Percentiles rank a stretch among this genome's conserved stretches.
Conservation (phyloP, 1,140 invertebrate species). For the Asobara japonica region DNA sequence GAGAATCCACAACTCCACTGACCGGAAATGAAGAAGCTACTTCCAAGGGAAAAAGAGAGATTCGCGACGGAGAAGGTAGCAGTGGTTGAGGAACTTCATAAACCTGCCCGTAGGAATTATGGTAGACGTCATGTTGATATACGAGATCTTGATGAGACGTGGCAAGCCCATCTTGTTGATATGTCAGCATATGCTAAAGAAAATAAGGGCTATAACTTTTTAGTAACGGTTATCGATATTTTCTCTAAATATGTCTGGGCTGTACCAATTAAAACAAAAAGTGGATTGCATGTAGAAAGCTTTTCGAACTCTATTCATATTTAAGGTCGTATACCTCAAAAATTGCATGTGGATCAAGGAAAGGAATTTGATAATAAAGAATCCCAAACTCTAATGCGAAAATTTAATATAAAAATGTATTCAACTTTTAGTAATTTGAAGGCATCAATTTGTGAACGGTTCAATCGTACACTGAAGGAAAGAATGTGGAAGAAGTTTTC, state of each 20-base stretch:
- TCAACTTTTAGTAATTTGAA: slow-evolving; percentile 3
- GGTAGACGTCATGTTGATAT: slow-evolving; percentile 15
- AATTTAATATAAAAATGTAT: not conserved
- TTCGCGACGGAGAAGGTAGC: not conserved
- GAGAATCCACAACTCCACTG: no score
- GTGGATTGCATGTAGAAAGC: no score
- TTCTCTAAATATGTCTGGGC: slow-evolving; percentile 33
- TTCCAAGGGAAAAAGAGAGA: no score
- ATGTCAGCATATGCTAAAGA: not conserved
- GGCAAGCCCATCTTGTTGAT: slow-evolving; percentile 27
- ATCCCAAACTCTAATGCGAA: not conserved
- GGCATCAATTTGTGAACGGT: not conserved
- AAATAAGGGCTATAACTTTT: slow-evolving; percentile 32
- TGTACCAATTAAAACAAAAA: slow-evolving; percentile 25
- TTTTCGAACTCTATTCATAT: no score
- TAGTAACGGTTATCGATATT: slow-evolving; percentile 30
- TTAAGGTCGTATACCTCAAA: not conserved
- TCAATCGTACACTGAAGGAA: not conserved
- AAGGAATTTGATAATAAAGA: slow-evolving; percentile 27
- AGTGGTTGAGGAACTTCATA: slow-evolving; percentile 8
- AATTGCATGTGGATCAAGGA: slow-evolving; percentile 25
- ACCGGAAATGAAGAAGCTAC: no score
- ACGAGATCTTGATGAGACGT: slow-evolving; percentile 16
- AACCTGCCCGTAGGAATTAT: slow-evolving; percentile 21
- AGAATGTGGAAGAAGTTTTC: not conserved